Evolutionary conservation across 2,888 invertebrate species (phyloP).

Genomic region (Athripsodes cinereus): DNA sequence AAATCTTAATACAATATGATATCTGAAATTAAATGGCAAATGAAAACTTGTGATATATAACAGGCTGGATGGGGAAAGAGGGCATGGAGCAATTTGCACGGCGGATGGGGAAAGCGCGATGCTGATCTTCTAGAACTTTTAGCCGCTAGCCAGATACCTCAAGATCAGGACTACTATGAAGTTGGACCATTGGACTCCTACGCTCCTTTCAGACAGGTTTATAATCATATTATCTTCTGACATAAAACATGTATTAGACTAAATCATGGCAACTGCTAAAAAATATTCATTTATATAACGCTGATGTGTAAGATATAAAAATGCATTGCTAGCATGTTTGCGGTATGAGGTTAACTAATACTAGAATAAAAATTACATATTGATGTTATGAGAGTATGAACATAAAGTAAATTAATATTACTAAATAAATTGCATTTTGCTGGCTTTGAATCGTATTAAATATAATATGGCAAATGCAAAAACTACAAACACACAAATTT

Average conservation of each 20-base stretch:
- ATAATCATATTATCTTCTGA: not conserved
- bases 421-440: not conserved
- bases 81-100: slow-evolving; percentile 50
- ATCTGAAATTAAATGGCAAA: no score
- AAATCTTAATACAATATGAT: no score
- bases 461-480: not conserved
- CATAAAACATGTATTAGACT: not conserved
- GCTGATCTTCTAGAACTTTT: slow-evolving; percentile 40
- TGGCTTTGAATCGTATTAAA: not conserved
- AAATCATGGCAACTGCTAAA: not conserved
- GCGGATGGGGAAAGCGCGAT: slow-evolving; percentile 53
- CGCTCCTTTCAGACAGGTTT: slow-evolving; percentile 20
- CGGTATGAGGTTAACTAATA: not conserved
- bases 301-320: not conserved
- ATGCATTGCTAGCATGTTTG: not conserved
- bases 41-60: no score
- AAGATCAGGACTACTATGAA: slow-evolving; percentile 30
- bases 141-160: slow-evolving; percentile 34
- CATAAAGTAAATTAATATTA: no score
- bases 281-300: not conserved
- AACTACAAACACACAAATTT: not conserved
- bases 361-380: not conserved
- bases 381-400: no score
- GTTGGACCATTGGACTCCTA: slow-evolving; percentile 15
- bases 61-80: slow-evolving; percentile 37